Evolutionary conservation across 2,113 vertebrate species (phyloP), one percentile per base, ranked within the genome.

Genomic region (Prinia subflava): DNA sequence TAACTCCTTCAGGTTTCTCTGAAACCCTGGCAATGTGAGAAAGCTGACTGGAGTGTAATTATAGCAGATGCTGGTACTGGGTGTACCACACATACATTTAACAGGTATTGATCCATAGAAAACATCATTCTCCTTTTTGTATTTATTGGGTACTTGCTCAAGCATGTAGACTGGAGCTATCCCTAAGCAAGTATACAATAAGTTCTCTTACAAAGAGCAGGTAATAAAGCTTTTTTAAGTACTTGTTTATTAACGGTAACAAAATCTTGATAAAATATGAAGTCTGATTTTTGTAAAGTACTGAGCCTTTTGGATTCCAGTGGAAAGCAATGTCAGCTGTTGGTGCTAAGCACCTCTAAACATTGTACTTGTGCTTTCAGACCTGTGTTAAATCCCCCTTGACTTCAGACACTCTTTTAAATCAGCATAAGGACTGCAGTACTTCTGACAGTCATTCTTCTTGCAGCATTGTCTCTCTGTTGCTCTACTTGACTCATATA

Each of bases 261-360:
- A 76, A 91, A 78, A 78, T n/a, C 28, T 53, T 57, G 73, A 71
- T 71, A 78, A 80, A 78, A 35, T 2, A 3, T 7, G 3, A 47
- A 59, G 46, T 37, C 62, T 42, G 25, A 56, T 82, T 71, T 94
- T 78, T 89, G 35, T 70, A 15, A 82, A 73, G 41, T 62, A 63
- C 49, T 20, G 37, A 82, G 18, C 19, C 25, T 85, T 31, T 56
- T 79, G 46, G 23, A 53, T 89, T 90, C 44, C 62, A 79, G 13
- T 71, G 81, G 78, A 94, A 96, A 87, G 89, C 84, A 65, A 73
- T 71, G 60, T 49, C 1, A 3, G 17, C 70, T 65, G 31, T 76
- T 96, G 67, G 31, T 82, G 31, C 67, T 84, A 11, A 92, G n/a
- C 65, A 46, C 62, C 82, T 88, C 79, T 90, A 76, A 94, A 95